Evolutionary conservation across 2,113 vertebrate genomes (phyloP), one percentile per base, ranked within the genome.

Genomic region (Archocentrus centrarchus): DNA sequence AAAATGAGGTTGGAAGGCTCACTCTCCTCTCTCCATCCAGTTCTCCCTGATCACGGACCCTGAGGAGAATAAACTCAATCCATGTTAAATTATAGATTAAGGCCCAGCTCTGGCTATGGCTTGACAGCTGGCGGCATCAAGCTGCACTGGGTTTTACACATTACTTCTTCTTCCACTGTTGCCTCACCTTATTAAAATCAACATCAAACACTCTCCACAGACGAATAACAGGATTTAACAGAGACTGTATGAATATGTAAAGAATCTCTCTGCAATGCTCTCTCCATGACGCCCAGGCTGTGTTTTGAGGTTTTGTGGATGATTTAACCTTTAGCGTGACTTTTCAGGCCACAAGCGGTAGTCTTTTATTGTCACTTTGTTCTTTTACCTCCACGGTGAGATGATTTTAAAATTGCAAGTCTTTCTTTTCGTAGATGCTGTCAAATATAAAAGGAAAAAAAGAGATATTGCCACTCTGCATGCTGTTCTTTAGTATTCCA

Each of bases 71-170:
- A 84, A 88, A 92, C 86, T 86, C 92, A 92, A 88, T 94, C 92
- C 89, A 68, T 89, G 90, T 87, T 96, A 93, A 96, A 96, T 96
- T 95, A 96, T 96, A 95, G 92, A 96, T 96, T 95, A 95, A 90
- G 94, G 89, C 85, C 80, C 57, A 17, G 79, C 84, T 87, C 86
- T 82, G 86, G 70, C 90, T 85, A 55, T 90, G 82, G 89, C 59
- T 92, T 41, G 75, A 85, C 83, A 87, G 89, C 90, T 87, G 86
- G 91, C 80, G 66, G 82, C 70, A 66, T 87, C 6, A 62, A 90
- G 82, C 86, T 82, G 82, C 63, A 55, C 80, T 62, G 79, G 86
- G 77, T 85, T 87, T 84, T 57, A 75, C 62, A 75, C 81, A 85
- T 66, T 86, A 24, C 84, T 84, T 47, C 80, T 79, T 37, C 79